Conservation (phyloP, 2,113 vertebrate genomes). For the Atrichornis clamosus region DNA sequence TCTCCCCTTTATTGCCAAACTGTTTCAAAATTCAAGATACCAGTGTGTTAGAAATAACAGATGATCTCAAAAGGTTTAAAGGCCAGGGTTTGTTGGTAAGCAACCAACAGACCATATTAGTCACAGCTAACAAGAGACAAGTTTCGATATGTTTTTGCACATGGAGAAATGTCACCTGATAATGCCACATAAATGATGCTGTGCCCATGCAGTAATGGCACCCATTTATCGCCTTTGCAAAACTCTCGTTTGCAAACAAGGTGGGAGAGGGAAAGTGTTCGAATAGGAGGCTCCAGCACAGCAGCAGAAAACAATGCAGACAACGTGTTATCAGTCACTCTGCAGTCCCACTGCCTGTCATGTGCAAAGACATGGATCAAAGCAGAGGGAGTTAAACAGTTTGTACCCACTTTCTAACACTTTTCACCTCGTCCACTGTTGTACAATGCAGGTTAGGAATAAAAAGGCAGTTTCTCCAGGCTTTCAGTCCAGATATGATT, state of each 20-base stretch:
- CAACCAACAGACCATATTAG: background rate
- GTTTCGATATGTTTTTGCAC: background rate
- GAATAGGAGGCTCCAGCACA: background rate
- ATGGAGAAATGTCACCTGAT: background rate
- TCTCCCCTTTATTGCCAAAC: background rate
- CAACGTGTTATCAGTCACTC: background rate
- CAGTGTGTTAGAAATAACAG: background rate
- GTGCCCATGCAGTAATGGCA: background rate
- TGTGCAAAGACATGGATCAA: background rate
- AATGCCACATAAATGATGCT: background rate
- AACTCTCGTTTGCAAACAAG: background rate
- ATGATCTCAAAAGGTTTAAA: background rate
- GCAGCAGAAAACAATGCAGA: background rate
- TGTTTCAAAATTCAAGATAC: background rate
- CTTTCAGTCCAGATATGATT: background rate
- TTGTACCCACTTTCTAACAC: background rate
- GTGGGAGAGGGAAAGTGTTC: background rate
- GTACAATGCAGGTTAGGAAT: background rate
- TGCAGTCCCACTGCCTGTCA: background rate
- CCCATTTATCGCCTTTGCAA: background rate
- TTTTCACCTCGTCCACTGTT: background rate
- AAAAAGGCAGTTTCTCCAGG: background rate
- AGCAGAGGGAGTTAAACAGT: background rate
- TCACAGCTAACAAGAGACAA: background rate
- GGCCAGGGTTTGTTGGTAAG: background rate